Evolutionary conservation across 1,140 invertebrate species (phyloP).

Genomic region (Hycleus phaleratus): DNA sequence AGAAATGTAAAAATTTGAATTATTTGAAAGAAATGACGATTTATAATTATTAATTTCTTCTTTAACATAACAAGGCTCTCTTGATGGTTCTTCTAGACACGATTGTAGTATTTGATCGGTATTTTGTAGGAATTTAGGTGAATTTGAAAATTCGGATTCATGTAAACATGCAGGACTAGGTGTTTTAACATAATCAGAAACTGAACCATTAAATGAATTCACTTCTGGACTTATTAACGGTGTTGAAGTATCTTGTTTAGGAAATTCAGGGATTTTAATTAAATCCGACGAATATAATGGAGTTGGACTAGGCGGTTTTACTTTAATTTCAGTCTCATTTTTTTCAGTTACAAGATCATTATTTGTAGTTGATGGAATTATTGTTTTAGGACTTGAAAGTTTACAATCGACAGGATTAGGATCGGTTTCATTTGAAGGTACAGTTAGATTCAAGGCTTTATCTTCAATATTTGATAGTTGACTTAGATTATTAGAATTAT

Average conservation of each 20-base stretch:
- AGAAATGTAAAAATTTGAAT: slow-evolving; percentile 9
- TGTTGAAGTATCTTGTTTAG: too few species aligned
- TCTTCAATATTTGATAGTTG: neutral
- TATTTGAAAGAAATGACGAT: slow-evolving; percentile 1
- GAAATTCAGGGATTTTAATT: too few species aligned
- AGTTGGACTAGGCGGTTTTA: too few species aligned
- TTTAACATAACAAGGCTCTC: neutral
- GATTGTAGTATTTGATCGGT: slow-evolving; percentile 5
- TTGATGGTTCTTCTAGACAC: slow-evolving; percentile 1
- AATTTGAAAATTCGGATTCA: slow-evolving; percentile 14
- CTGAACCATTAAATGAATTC: neutral
- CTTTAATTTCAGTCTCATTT: too few species aligned
- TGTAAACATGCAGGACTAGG: neutral
- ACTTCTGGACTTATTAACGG: too few species aligned
- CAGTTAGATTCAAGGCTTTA: slow-evolving; percentile 5
- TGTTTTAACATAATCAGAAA: neutral
- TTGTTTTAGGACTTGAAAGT: too few species aligned
- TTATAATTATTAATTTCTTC: neutral
- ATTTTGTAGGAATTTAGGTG: slow-evolving; percentile 6
- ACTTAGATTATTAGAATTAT: too few species aligned
- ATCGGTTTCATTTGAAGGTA: neutral
- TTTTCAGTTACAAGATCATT: too few species aligned
- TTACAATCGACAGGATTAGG: too few species aligned
- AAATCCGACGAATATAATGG: too few species aligned
- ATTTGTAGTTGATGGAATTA: too few species aligned